Percentiles rank a stretch among this genome's conserved stretches.
Evolutionary conservation across 1,140 invertebrate genomes (phyloP).

Genomic region (Zaprionus vittiger): DNA sequence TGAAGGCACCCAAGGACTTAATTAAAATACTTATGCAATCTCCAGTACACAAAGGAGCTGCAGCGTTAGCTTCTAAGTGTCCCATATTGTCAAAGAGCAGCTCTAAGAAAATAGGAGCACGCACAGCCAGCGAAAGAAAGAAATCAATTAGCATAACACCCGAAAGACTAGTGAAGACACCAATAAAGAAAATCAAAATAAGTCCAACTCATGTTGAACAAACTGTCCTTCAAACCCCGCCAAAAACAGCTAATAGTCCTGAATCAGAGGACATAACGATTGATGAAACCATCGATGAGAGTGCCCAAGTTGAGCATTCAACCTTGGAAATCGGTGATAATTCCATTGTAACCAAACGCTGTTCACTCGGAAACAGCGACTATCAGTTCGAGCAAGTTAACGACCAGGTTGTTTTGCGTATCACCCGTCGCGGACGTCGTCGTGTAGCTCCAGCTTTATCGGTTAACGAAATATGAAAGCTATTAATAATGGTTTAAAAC

Average conservation of each 20-base stretch:
- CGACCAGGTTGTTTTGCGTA: constrained; percentile 58
- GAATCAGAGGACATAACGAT: constrained; percentile 40
- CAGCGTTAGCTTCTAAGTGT: background rate
- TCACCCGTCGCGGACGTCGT: constrained; percentile 55
- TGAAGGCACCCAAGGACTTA: constrained; percentile 44
- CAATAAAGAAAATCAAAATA: constrained; percentile 41
- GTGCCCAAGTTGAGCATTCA: background rate
- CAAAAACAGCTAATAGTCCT: background rate
- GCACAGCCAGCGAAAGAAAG: background rate
- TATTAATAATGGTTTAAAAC: no score
- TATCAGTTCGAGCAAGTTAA: constrained; percentile 76
- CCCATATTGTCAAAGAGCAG: constrained; percentile 17
- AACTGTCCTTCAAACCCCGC: constrained; percentile 18
- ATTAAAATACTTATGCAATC: constrained; percentile 39
- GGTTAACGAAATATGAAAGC: background rate
- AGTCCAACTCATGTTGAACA: constrained; percentile 19
- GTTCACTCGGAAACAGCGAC: constrained; percentile 71
- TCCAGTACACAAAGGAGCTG: constrained; percentile 28
- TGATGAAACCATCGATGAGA: constrained; percentile 47
- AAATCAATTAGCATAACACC: background rate
- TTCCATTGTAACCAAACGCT: constrained; percentile 64
- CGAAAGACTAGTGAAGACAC: constrained; percentile 21
- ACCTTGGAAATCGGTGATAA: constrained; percentile 8
- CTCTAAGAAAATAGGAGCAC: background rate
- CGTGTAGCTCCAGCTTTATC: background rate